phyloP scores from a whole-genome alignment of 2,797 vertebrate species.

The Chrysocyon brachyurus region DNA sequence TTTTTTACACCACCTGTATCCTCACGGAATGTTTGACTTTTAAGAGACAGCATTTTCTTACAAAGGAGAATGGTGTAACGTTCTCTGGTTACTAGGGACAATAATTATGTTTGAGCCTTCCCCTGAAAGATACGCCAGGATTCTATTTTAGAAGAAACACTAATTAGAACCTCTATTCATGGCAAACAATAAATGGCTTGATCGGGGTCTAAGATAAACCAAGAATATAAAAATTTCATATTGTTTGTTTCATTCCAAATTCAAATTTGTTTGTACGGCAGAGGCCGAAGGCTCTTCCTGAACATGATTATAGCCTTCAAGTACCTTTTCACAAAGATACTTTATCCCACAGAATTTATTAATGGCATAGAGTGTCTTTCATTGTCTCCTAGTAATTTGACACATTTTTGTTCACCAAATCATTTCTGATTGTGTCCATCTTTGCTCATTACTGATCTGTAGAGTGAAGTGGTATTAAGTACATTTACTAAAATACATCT shows the following conservation, averaged over 20 bases:
- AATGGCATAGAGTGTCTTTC: background rate
- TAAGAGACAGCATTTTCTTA: background rate
- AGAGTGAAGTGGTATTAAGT: background rate
- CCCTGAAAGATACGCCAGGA: background rate
- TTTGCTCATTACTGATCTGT: background rate
- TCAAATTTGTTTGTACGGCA: background rate
- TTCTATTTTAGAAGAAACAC: constrained; percentile 47
- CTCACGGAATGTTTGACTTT: constrained; percentile 22
- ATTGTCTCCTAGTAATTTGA: background rate
- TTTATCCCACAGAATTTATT: background rate
- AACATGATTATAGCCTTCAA: background rate
- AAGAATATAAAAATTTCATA: constrained; percentile 28
- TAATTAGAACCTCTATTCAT: constrained; percentile 17
- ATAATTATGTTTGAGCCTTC: background rate
- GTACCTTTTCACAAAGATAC: background rate
- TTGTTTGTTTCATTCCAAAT: constrained; percentile 15
- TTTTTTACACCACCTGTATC: background rate
- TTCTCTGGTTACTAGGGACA: constrained; percentile 9
- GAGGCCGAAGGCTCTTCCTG: background rate
- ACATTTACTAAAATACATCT: constrained; percentile 8
- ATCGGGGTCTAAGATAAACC: background rate
- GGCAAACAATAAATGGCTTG: background rate
- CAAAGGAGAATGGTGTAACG: background rate
- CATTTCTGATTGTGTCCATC: background rate
- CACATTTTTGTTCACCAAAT: constrained; percentile 27